Evolutionary conservation across 2,888 invertebrate species (phyloP).

Genomic region (Ligdia adustata): DNA sequence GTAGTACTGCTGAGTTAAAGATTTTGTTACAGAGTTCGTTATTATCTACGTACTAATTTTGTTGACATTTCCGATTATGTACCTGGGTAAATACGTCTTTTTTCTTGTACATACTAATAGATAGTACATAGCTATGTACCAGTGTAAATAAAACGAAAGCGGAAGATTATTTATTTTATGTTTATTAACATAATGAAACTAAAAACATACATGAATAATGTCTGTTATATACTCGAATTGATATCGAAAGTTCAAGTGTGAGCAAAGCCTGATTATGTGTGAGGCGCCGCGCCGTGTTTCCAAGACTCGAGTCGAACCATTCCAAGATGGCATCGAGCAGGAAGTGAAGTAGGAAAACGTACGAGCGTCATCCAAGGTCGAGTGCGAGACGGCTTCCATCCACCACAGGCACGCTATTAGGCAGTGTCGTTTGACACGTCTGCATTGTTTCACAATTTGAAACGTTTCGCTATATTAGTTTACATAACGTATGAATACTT

Average conservation of each 20-base stretch:
- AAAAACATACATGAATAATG: no score
- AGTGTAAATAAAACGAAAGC: no score
- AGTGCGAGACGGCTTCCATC: conserved; percentile 60
- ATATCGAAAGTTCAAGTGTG: conserved; percentile 24
- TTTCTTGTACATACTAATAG: no score
- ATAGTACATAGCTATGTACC: no score
- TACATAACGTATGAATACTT: conserved; percentile 35
- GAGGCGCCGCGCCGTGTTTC: conserved; percentile 43
- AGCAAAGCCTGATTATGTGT: conserved; percentile 39
- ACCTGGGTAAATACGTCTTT: no score
- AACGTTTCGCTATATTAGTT: conserved; percentile 55
- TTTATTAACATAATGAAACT: no score
- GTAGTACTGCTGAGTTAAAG: no score
- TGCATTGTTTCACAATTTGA: conserved; percentile 66
- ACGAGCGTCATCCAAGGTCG: conserved; percentile 76
- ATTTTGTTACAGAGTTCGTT: no score
- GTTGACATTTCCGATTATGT: no score
- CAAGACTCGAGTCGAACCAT: conserved; percentile 49
- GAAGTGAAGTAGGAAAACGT: conserved; percentile 81
- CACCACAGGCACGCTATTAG: conserved; percentile 51
- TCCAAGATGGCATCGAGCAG: conserved; percentile 75
- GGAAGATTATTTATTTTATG: no score
- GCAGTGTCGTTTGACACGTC: conserved; percentile 54
- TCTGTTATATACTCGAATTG: conserved; percentile 16
- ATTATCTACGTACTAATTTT: no score